A percentile compares a stretch with the other conserved stretches of the same genome.
phyloP scores from a whole-genome alignment of 2,797 vertebrate species.

The Staurois parvus region DNA sequence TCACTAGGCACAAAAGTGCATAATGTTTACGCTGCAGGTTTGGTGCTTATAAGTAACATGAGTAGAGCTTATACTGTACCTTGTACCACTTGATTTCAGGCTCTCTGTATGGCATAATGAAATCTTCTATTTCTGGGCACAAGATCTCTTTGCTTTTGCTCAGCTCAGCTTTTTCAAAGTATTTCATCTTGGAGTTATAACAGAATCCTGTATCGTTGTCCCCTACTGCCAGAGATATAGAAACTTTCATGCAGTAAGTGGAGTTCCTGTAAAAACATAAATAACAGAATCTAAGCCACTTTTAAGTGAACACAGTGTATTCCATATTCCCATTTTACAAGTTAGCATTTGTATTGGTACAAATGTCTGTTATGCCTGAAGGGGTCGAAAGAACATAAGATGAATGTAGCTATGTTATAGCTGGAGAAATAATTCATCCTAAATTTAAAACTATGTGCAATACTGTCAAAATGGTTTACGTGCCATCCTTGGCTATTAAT shows the following conservation, averaged over 20 bases:
- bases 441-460: slow-evolving; percentile 51
- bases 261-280: slow-evolving; percentile 87
- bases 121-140: slow-evolving; percentile 93
- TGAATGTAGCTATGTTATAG: slow-evolving; percentile 44
- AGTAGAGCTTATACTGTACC: slow-evolving; percentile 73
- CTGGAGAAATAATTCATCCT: slow-evolving; percentile 44
- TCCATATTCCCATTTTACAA: slow-evolving; percentile 18
- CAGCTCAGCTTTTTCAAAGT: slow-evolving; percentile 95
- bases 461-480: slow-evolving; percentile 55
- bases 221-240: slow-evolving; percentile 94
- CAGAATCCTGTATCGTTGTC: slow-evolving; percentile 97
- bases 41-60: not conserved
- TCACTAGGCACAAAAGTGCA: not conserved
- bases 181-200: slow-evolving; percentile 98
- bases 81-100: slow-evolving; percentile 96
- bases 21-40: not conserved
- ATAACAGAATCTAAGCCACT: slow-evolving; percentile 60
- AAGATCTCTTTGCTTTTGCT: slow-evolving; percentile 97
- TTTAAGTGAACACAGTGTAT: slow-evolving; percentile 8
- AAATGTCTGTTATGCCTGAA: slow-evolving; percentile 42
- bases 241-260: slow-evolving; percentile 99
- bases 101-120: slow-evolving; percentile 87
- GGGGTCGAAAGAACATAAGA: slow-evolving; percentile 16
- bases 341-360: slow-evolving; percentile 29
- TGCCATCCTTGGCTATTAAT: slow-evolving; percentile 46